phyloP scores from a whole-genome alignment of 2,797 vertebrate species.

The Pantherophis alleghaniensis region DNA sequence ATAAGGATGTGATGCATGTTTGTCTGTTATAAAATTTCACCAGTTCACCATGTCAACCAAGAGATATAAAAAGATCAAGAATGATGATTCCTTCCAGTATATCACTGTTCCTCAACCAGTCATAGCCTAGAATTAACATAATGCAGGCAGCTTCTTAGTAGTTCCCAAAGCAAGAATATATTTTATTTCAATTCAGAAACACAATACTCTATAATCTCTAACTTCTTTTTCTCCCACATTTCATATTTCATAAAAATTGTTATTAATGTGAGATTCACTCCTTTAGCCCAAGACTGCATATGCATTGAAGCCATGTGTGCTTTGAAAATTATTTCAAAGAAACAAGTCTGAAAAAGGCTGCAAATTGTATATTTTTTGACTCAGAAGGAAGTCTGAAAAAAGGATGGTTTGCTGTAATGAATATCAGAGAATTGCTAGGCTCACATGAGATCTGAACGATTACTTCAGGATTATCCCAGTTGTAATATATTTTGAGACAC shows the following conservation, averaged over 20 bases:
- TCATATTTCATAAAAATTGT: not conserved
- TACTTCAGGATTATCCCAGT: not conserved
- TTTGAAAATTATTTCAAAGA: not conserved
- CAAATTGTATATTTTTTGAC: too few species aligned
- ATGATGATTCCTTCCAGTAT: not conserved
- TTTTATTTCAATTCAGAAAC: not conserved
- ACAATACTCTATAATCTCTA: not conserved
- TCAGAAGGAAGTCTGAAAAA: too few species aligned
- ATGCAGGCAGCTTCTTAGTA: not conserved
- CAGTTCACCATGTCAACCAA: conserved; percentile 14
- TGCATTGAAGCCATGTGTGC: not conserved
- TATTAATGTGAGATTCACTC: not conserved
- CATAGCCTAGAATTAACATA: not conserved
- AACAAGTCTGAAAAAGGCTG: too few species aligned
- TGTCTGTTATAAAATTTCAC: conserved; percentile 31
- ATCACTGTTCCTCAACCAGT: not conserved
- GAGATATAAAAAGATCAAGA: conserved; percentile 38
- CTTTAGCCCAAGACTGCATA: not conserved
- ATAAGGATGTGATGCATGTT: conserved; percentile 40
- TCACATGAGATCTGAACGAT: not conserved
- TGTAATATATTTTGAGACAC: not conserved
- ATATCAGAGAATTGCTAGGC: not conserved
- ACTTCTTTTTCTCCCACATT: not conserved
- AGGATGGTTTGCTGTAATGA: too few species aligned
- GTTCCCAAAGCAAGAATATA: not conserved